Conservation (phyloP, 2,113 vertebrate species). For the Alligator mississippiensis region DNA sequence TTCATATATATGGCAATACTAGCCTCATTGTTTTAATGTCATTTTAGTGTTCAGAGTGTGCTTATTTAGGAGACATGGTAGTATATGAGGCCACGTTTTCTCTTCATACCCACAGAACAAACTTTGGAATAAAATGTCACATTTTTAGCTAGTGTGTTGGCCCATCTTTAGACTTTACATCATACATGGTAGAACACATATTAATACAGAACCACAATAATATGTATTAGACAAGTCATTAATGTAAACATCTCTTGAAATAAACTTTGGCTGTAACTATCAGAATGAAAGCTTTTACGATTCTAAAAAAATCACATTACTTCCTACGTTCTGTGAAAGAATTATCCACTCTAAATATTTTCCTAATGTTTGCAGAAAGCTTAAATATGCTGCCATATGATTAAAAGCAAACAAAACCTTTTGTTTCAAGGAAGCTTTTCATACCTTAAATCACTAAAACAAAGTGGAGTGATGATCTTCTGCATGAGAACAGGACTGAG, state of each 20-base stretch:
- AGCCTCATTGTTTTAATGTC: background rate
- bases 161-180: constrained; percentile 59
- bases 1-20: constrained; percentile 35
- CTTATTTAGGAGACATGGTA: constrained; percentile 23
- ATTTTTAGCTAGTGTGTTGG: constrained; percentile 66
- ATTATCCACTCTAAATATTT: background rate
- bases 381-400: background rate
- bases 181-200: constrained; percentile 53
- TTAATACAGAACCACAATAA: constrained; percentile 50
- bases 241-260: constrained; percentile 58
- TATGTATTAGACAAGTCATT: constrained; percentile 39
- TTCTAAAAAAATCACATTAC: constrained; percentile 22
- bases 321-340: background rate
- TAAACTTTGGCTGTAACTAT: constrained; percentile 40
- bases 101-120: constrained; percentile 18
- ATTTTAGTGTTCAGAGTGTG: constrained; percentile 43
- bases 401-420: background rate
- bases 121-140: constrained; percentile 33
- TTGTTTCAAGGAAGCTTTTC: constrained; percentile 10
- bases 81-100: constrained; percentile 38
- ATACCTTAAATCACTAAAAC: constrained; percentile 45
- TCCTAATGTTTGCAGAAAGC: constrained; percentile 14
- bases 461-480: constrained; percentile 31
- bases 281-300: constrained; percentile 14
- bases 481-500: background rate